Evolutionary conservation across 2,113 vertebrate species (phyloP), one percentile per base, ranked within the genome.

Genomic region (Atlantisia rogersi): DNA sequence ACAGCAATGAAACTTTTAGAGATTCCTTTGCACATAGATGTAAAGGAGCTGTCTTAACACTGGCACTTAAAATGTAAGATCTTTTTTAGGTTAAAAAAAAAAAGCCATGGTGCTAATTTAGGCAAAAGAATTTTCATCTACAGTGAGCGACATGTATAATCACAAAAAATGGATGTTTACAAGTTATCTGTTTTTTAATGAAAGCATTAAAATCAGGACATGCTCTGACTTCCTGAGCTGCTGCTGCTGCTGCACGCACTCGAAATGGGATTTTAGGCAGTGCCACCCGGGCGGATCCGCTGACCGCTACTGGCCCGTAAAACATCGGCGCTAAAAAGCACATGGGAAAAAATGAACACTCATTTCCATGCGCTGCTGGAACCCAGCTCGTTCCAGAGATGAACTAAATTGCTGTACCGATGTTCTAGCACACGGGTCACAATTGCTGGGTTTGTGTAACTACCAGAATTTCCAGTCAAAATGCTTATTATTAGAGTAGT

Each of bases 11-110:
- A 95, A 76, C 40, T 88, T 87, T 71, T 32, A 92, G 48, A 81
- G 84, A 64, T 74, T 89, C 58, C 82, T 93, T 83, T 93, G 87
- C 55, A 68, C 69, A 14, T 53, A 74, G 32, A 70, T 91, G 73
- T 82, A 89, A 94, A 89, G 70, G 52, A 95, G 53, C 64, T 82
- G 42, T 84, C 94, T 95, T 96, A 82, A 82, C 62, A 16, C 12
- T 58, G 42, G 35, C 77, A 85, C 40, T 69, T 91, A 80, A 46
- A 78, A 77, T 44, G 12, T 28, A 77, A 91, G 39, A 60, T 59
- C 16, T 87, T 79, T 88, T 88, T 53, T 62, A 68, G 53, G 39
- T n/a, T 4, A 53, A 81, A 65, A 68, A 73, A 48, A 77, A 70
- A 32, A 25, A n/a, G 10, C 28, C 32, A 14, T 6, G 32, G 53